A percentile compares a stretch with the other conserved stretches of the same genome.
These are phyloP conservation scores for Microcebus griseorufus DNA, from an alignment of 2,113 vertebrate genomes.

Conservation along the genomic window DNA sequence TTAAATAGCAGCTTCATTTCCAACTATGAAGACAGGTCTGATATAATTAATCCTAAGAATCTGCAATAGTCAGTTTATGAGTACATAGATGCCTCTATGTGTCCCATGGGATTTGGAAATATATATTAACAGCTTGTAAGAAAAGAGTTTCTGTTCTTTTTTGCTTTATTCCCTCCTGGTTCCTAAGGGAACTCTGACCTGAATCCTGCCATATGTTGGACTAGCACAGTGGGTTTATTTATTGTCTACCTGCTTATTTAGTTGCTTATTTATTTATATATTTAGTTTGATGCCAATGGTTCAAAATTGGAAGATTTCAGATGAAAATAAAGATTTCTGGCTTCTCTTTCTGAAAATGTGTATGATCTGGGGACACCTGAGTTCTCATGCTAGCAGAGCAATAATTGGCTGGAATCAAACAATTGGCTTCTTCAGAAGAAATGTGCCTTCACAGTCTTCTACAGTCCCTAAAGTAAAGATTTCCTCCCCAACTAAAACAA, in stretches of 20 bases:
- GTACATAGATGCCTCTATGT: not conserved
- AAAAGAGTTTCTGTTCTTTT: accelerated
- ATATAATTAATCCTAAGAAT: not conserved
- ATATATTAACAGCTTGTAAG: not conserved
- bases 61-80: not conserved
- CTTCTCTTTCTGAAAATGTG: not conserved
- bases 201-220: not conserved
- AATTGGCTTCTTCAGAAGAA: not conserved
- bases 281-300: not conserved
- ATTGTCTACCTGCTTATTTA: not conserved
- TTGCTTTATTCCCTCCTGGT: not conserved
- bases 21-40: not conserved
- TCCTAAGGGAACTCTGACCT: not conserved
- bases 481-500: not conserved
- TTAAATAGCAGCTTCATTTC: conserved; percentile 11
- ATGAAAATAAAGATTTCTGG: not conserved
- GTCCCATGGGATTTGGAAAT: not conserved
- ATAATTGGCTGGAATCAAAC: not conserved
- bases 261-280: not conserved
- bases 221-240: not conserved
- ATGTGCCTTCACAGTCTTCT: not conserved
- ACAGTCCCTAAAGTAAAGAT: not conserved
- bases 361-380: not conserved
- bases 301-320: not conserved
- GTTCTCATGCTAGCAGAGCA: not conserved